phyloP scores from a whole-genome alignment of 1,140 invertebrate species.

The Drosophila subpulchrella region DNA sequence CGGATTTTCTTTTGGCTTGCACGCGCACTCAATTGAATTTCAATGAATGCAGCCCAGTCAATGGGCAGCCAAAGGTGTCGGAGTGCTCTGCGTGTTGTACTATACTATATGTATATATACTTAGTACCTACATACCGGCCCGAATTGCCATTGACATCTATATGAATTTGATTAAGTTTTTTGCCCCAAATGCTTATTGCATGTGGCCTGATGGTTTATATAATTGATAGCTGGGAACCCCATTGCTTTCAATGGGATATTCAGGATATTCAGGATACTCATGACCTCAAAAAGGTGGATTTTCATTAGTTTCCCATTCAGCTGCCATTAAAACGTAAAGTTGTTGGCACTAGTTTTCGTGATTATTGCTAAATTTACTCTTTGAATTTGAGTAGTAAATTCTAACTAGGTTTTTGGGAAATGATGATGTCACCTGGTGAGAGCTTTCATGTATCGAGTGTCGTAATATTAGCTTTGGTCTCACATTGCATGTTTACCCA shows the following conservation, averaged over 20 bases:
- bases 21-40: conserved; percentile 77
- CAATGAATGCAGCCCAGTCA: conserved; percentile 59
- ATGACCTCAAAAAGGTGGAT: conserved; percentile 6
- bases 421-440: neutral
- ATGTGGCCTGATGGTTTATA: conserved; percentile 27
- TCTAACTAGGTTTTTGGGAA: neutral
- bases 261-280: conserved; percentile 16
- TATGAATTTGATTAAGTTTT: conserved; percentile 70
- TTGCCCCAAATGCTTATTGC: conserved; percentile 9
- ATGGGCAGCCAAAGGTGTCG: conserved; percentile 58
- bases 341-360: neutral
- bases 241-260: conserved; percentile 13
- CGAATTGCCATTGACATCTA: conserved; percentile 65
- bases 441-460: neutral
- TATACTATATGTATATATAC: neutral
- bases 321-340: conserved; percentile 4
- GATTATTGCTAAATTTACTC: neutral
- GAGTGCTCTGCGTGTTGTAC: conserved; percentile 42
- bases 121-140: no score
- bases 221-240: conserved; percentile 26
- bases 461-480: neutral
- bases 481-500: neutral
- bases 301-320: conserved; percentile 26
- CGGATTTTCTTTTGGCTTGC: conserved; percentile 49
- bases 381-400: conserved; percentile 2